These are phyloP conservation scores for Callyntrura sp. DNA, from an alignment of 2,888 invertebrate species.

Conservation along the genomic window DNA sequence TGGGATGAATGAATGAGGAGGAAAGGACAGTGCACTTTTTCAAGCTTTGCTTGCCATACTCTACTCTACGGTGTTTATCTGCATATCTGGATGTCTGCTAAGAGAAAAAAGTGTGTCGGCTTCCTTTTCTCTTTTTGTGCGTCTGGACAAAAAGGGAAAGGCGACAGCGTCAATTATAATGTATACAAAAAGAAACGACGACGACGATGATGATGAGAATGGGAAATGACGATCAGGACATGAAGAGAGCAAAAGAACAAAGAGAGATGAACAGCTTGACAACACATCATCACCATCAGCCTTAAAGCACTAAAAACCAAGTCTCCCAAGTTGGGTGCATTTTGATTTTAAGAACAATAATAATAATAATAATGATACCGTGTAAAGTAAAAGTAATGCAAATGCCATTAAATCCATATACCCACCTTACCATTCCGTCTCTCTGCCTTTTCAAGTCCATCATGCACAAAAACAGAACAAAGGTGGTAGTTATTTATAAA, in stretches of 20 bases:
- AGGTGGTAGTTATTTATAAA: slow-evolving; percentile 6
- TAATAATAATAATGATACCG: slow-evolving; percentile 4
- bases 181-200: not conserved
- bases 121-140: slow-evolving; percentile 57
- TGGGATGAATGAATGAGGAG: slow-evolving; percentile 24
- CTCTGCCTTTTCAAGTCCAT: not conserved
- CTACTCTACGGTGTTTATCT: slow-evolving; percentile 15
- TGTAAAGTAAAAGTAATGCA: slow-evolving; percentile 46
- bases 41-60: too few species aligned
- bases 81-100: slow-evolving; percentile 12
- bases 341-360: slow-evolving; percentile 16
- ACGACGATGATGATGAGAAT: slow-evolving; percentile 39
- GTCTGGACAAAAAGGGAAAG: slow-evolving; percentile 73
- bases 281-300: slow-evolving; percentile 39
- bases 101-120: slow-evolving; percentile 62
- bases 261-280: slow-evolving; percentile 23
- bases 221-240: slow-evolving; percentile 26
- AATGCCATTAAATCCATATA: slow-evolving; percentile 58
- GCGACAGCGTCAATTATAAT: slow-evolving; percentile 77
- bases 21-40: slow-evolving; percentile 52
- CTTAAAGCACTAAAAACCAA: not conserved
- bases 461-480: not conserved
- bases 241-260: slow-evolving; percentile 26
- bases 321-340: not conserved
- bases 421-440: slow-evolving; percentile 16